phyloP scores from a whole-genome alignment of 2,113 vertebrate genomes.

The Tetrao urogallus region DNA sequence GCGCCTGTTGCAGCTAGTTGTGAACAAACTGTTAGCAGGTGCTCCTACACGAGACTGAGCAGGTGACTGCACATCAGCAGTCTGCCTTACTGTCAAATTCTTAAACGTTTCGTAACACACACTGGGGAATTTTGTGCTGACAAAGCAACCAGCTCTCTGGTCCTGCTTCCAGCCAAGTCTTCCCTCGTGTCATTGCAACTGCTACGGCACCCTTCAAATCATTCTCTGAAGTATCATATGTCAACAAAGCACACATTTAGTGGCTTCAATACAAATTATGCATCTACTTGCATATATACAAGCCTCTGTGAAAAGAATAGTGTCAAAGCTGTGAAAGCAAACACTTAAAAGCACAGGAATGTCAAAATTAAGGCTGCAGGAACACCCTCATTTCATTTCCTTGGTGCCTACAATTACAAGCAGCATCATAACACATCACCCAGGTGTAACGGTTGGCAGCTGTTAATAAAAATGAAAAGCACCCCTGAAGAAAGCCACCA shows the following conservation, averaged over 20 bases:
- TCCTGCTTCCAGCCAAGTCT: background rate
- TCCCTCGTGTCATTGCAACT: background rate
- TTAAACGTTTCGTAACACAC: fast-evolving
- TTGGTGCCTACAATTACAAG: background rate
- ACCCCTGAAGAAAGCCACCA: constrained; percentile 24
- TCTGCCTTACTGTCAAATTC: background rate
- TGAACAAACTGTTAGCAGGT: background rate
- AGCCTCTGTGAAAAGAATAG: background rate
- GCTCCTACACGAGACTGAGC: background rate
- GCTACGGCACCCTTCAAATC: background rate
- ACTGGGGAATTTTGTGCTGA: fast-evolving
- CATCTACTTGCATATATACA: background rate
- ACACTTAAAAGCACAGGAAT: background rate
- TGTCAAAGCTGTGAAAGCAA: background rate
- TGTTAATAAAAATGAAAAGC: constrained; percentile 48
- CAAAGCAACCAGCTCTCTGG: background rate
- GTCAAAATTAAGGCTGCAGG: constrained; percentile 10
- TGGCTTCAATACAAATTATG: background rate
- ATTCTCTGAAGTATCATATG: background rate
- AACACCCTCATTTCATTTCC: background rate
- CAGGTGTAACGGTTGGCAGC: constrained; percentile 48
- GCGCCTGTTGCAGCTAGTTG: background rate
- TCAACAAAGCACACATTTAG: background rate
- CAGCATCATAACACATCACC: background rate
- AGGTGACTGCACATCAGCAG: background rate